Evolutionary conservation across 92 coral and sea anemone species (phyloP).

Genomic region (Porites lobata): DNA sequence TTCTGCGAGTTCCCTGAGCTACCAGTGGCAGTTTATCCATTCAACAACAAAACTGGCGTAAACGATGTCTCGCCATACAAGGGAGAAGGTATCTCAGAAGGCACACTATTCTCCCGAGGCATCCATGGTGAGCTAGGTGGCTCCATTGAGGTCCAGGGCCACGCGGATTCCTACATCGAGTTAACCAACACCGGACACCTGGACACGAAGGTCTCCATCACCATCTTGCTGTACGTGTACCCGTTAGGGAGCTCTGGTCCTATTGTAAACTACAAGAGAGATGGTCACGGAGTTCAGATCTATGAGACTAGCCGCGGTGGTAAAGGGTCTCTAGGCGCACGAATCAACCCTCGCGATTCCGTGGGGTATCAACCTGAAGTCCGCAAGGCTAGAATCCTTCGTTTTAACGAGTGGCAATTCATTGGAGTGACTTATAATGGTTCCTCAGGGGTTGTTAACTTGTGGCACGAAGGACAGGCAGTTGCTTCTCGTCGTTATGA

Average conservation of each 20-base stretch:
- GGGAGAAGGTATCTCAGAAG: conserved; percentile 6
- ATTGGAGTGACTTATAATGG: conserved; percentile 34
- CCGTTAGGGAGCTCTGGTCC: conserved; percentile 39
- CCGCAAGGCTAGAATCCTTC: background rate
- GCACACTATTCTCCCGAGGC: conserved; percentile 38
- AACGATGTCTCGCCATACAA: conserved; percentile 32
- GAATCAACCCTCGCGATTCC: conserved; percentile 30
- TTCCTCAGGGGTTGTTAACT: conserved; percentile 8
- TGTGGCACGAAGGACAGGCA: conserved; percentile 38
- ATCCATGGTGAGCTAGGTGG: conserved; percentile 49
- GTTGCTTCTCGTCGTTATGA: conserved; percentile 11
- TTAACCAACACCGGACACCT: conserved; percentile 14
- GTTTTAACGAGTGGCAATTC: conserved; percentile 39
- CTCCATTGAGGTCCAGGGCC: conserved; percentile 41
- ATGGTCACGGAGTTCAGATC: conserved; percentile 56
- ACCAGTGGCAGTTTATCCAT: conserved; percentile 52
- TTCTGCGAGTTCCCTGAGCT: conserved; percentile 54
- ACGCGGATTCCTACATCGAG: conserved; percentile 40
- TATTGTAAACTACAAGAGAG: conserved; percentile 54
- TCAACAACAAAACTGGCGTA: conserved; percentile 29
- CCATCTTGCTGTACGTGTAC: conserved; percentile 47
- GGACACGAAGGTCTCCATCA: conserved; percentile 30
- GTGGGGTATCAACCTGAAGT: background rate
- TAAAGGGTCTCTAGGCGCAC: conserved; percentile 17
- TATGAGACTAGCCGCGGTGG: background rate